A percentile compares a stretch with the other conserved stretches of the same genome.
Evolutionary conservation across 2,888 invertebrate genomes (phyloP).

Genomic region (Acronicta psi): DNA sequence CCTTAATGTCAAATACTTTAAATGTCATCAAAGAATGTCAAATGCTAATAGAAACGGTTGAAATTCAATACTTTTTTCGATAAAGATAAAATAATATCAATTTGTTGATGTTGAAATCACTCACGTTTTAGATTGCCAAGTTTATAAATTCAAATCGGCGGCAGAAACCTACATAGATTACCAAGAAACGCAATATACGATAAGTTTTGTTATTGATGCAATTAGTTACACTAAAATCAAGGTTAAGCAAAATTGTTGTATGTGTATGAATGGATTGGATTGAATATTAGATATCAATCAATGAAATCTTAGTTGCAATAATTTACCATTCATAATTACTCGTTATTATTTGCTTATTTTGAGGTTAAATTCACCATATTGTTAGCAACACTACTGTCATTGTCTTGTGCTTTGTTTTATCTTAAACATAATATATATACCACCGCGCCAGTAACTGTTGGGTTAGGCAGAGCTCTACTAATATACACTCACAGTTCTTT

Average conservation of each 20-base stretch:
- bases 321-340: too few relatives aligned
- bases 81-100: not conserved
- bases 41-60: not conserved
- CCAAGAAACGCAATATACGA: constrained; percentile 26
- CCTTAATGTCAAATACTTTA: not conserved
- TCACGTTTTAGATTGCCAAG: constrained; percentile 13
- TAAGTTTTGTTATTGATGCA: constrained; percentile 30
- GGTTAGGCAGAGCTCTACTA: too few relatives aligned
- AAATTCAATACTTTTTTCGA: not conserved
- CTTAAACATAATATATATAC: too few relatives aligned
- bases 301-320: too few relatives aligned
- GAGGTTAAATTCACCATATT: too few relatives aligned
- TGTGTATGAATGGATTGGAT: not conserved
- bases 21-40: constrained; percentile 13
- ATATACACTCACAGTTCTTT: too few relatives aligned
- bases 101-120: constrained; percentile 3
- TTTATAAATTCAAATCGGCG: not conserved
- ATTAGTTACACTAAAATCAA: constrained; percentile 34
- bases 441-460: too few relatives aligned
- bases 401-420: too few relatives aligned
- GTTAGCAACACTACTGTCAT: too few relatives aligned
- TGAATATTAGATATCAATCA: not conserved
- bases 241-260: not conserved
- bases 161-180: constrained; percentile 10
- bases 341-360: too few relatives aligned